phyloP scores from a whole-genome alignment of 2,113 vertebrate species.

The Copsychus sechellarum region DNA sequence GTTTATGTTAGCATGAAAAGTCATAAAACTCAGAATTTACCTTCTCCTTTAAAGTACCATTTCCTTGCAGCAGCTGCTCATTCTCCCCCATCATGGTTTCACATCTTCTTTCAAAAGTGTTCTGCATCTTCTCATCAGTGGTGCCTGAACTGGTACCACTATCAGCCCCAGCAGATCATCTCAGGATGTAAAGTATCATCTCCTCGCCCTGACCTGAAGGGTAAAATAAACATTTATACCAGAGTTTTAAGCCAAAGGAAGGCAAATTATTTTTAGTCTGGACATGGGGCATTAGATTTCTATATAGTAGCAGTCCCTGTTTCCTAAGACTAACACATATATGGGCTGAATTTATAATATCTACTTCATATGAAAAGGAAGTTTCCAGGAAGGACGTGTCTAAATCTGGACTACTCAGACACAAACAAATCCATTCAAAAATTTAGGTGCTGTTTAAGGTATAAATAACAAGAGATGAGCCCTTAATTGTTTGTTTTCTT shows the following conservation, averaged over 20 bases:
- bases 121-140: neutral
- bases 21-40: neutral
- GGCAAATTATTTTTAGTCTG: neutral
- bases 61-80: neutral
- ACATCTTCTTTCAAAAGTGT: neutral
- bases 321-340: neutral
- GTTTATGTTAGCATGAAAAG: neutral
- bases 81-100: neutral
- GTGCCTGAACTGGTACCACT: neutral
- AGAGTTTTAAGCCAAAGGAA: neutral
- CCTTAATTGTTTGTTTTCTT: neutral
- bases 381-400: neutral
- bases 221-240: neutral
- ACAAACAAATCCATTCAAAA: neutral
- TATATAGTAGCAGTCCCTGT: neutral
- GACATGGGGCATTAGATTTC: neutral
- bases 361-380: neutral
- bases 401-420: neutral
- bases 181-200: neutral
- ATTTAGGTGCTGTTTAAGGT: neutral
- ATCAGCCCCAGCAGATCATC: neutral
- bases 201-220: neutral
- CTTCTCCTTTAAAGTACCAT: neutral
- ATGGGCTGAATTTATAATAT: neutral
- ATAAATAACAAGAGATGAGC: neutral